Percentiles rank a stretch among this genome's conserved stretches.
Evolutionary conservation across 2,113 vertebrate species (phyloP).

Genomic region (Tauraco erythrolophus): DNA sequence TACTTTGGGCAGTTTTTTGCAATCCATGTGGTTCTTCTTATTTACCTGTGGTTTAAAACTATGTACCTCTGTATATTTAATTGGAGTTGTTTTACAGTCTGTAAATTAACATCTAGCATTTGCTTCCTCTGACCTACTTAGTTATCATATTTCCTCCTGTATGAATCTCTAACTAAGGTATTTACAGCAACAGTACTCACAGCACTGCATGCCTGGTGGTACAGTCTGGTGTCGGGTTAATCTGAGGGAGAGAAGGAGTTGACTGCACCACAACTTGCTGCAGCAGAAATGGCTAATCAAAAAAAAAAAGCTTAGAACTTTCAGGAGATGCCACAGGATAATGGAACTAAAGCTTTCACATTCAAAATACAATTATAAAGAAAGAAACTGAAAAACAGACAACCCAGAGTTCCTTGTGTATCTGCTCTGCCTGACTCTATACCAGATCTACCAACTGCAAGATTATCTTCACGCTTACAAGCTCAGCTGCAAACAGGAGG

Average conservation of each 20-base stretch:
- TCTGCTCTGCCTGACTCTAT: background rate
- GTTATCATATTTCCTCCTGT: background rate
- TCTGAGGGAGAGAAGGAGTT: background rate
- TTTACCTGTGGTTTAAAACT: background rate
- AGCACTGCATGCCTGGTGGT: background rate
- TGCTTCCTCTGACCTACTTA: background rate
- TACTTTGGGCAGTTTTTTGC: background rate
- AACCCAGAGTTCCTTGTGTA: fast-evolving
- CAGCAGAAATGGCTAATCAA: background rate
- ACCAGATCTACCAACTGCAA: background rate
- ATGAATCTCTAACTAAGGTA: background rate
- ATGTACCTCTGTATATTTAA: background rate
- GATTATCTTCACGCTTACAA: background rate
- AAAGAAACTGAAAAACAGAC: background rate
- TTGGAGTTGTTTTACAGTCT: background rate
- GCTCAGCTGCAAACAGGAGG: background rate
- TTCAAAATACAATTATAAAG: background rate
- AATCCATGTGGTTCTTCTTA: background rate
- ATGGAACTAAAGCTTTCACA: background rate
- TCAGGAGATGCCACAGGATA: background rate
- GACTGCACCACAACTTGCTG: background rate
- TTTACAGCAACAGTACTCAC: background rate
- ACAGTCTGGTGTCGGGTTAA: background rate
- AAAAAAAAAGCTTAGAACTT: background rate
- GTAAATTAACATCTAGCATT: background rate